Evolutionary conservation across 2,113 vertebrate species (phyloP).

Genomic region (Tachysurus vachellii): DNA sequence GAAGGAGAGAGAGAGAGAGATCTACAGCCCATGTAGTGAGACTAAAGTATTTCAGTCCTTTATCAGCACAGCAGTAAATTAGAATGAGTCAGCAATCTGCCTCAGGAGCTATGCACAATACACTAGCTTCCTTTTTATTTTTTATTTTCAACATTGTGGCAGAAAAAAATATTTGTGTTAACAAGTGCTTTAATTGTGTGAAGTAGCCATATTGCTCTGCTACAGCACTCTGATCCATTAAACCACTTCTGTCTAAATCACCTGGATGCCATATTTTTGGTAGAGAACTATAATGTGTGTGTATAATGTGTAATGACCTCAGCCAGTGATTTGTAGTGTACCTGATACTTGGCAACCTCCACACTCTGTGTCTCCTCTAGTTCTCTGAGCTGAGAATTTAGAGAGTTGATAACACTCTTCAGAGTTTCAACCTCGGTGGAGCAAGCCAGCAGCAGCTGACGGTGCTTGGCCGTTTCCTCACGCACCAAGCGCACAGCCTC

Average conservation of each 20-base stretch:
- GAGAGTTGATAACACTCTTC: constrained; percentile 75
- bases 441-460: constrained; percentile 76
- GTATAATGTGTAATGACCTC: background rate
- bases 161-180: background rate
- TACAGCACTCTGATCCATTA: background rate
- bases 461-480: constrained; percentile 82
- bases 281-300: background rate
- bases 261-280: background rate
- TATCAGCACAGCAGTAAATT: constrained; percentile 6
- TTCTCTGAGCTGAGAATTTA: constrained; percentile 77
- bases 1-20: background rate
- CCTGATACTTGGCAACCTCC: constrained; percentile 80
- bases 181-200: background rate
- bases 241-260: background rate
- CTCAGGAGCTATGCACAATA: background rate
- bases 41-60: background rate
- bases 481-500: constrained; percentile 78
- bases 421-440: constrained; percentile 80
- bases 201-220: background rate
- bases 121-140: background rate
- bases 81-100: constrained; percentile 38
- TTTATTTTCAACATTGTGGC: background rate
- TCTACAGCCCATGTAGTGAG: background rate
- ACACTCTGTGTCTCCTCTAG: constrained; percentile 77
- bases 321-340: constrained; percentile 50